Evolutionary conservation across 1,140 invertebrate genomes (phyloP).

Genomic region (Ceratosolen solmsi): DNA sequence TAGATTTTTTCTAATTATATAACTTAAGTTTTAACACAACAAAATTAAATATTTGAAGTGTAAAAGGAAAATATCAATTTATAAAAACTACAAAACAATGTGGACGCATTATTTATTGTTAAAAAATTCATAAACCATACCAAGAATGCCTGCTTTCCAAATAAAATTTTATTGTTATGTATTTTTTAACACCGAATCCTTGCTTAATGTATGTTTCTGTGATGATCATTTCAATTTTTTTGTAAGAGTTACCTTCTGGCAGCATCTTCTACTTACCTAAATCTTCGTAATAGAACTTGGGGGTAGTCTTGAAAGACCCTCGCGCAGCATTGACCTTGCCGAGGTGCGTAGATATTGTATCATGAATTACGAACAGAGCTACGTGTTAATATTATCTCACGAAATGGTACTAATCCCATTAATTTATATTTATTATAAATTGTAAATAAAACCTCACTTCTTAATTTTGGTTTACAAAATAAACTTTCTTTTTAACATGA

Average conservation of each 20-base stretch:
- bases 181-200: constrained; percentile 44
- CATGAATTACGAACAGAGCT: constrained; percentile 75
- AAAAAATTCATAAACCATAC: constrained; percentile 40
- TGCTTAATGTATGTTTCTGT: constrained; percentile 36
- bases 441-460: constrained; percentile 61
- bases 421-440: constrained; percentile 70
- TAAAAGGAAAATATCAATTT: constrained; percentile 17
- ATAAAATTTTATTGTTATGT: constrained; percentile 26
- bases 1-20: constrained; percentile 28
- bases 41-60: not conserved
- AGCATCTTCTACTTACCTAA: constrained; percentile 73
- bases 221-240: constrained; percentile 57
- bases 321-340: constrained; percentile 74
- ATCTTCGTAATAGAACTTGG: constrained; percentile 73
- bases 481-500: constrained; percentile 3
- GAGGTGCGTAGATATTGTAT: constrained; percentile 75
- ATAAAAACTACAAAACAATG: not conserved
- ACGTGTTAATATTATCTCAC: constrained; percentile 75
- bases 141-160: constrained; percentile 40
- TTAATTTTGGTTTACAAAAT: constrained; percentile 43
- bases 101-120: not conserved
- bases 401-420: constrained; percentile 73
- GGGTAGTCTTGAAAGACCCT: constrained; percentile 74
- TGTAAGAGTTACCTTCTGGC: constrained; percentile 71
- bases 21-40: constrained; percentile 8